A percentile compares a stretch with the other conserved stretches of the same genome.
phyloP scores from a whole-genome alignment of 2,113 vertebrate genomes.

The Chaetops frenatus region DNA sequence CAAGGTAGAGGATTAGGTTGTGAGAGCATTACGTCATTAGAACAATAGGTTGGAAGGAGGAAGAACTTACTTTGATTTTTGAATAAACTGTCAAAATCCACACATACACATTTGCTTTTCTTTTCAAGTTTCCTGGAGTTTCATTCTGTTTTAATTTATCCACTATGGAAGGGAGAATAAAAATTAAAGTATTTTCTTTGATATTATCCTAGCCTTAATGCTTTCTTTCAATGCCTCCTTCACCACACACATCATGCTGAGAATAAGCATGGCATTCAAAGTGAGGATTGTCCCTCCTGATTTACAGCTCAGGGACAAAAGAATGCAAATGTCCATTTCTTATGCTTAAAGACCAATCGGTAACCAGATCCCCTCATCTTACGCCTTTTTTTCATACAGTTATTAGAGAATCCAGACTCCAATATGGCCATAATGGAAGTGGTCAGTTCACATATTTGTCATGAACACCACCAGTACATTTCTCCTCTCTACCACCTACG shows the following conservation, averaged over 20 bases:
- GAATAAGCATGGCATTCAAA: slow-evolving; percentile 23
- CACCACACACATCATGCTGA: background rate
- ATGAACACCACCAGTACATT: background rate
- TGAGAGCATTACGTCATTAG: background rate
- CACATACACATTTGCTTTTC: background rate
- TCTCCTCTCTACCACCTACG: background rate
- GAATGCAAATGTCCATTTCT: background rate
- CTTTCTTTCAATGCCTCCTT: slow-evolving; percentile 3
- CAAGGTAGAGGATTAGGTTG: background rate
- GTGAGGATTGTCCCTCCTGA: background rate
- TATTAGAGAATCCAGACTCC: background rate
- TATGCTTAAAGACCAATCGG: background rate
- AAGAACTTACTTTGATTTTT: slow-evolving; percentile 12
- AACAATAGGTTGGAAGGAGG: background rate
- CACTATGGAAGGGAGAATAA: background rate
- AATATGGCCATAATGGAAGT: background rate
- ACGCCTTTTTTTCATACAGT: background rate
- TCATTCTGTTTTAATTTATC: slow-evolving; percentile 24
- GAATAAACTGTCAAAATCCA: background rate
- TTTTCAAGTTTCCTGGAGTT: slow-evolving; percentile 1
- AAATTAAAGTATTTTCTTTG: background rate
- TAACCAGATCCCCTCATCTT: background rate
- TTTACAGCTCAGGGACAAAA: background rate
- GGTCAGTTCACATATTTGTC: background rate
- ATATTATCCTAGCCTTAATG: background rate